Conservation (phyloP, 2,888 invertebrate genomes). For the Schizaphis graminum region DNA sequence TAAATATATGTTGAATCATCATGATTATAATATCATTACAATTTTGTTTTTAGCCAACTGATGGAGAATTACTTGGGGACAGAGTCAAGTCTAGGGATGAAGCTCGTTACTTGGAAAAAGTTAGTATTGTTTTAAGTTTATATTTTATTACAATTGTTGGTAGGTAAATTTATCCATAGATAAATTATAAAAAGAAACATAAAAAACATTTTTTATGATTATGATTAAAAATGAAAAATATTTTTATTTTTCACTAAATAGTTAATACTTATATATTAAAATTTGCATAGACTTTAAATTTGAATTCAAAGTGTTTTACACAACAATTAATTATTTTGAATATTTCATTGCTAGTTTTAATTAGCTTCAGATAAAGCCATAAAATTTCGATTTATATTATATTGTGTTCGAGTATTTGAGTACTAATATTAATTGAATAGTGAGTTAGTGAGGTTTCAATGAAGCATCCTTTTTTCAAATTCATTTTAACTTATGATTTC, state of each 20-base stretch:
- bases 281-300: not conserved
- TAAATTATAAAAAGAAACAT: not conserved
- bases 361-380: constrained; percentile 53
- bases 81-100: constrained; percentile 43
- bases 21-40: not conserved
- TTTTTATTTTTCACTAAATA: not conserved
- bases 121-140: constrained; percentile 54
- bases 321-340: constrained; percentile 26
- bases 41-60: constrained; percentile 41
- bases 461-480: constrained; percentile 26
- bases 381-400: constrained; percentile 24
- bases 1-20: not conserved
- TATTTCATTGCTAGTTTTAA: constrained; percentile 13
- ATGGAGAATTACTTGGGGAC: constrained; percentile 52
- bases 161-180: constrained; percentile 28
- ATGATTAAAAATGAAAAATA: not conserved
- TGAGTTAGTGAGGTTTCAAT: constrained; percentile 53
- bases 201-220: not conserved
- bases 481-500: constrained; percentile 39
- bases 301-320: not conserved
- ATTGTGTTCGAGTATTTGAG: constrained; percentile 8
- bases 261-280: not conserved
- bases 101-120: constrained; percentile 52
- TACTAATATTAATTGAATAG: constrained; percentile 49
- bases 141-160: constrained; percentile 21